phyloP scores from a whole-genome alignment of 2,888 invertebrate genomes.

The Drosophila austrosaltans region DNA sequence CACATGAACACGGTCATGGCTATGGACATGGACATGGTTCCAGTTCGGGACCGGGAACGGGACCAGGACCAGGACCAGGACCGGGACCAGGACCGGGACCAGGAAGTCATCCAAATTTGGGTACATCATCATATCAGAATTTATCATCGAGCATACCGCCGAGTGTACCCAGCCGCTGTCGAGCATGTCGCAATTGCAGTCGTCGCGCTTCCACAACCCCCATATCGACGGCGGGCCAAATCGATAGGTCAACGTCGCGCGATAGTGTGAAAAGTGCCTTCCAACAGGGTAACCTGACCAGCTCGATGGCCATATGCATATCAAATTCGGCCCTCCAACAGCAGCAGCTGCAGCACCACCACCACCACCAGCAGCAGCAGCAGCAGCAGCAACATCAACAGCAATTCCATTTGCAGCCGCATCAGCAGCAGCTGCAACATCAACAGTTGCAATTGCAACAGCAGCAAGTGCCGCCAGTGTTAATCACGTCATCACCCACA shows the following conservation, averaged over 20 bases:
- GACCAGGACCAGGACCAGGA: not conserved
- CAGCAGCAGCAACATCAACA: slow-evolving; percentile 46
- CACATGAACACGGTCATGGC: slow-evolving; percentile 39
- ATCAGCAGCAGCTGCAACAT: slow-evolving; percentile 82
- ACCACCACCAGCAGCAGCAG: slow-evolving; percentile 82
- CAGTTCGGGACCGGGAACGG: slow-evolving; percentile 3
- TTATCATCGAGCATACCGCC: slow-evolving; percentile 85
- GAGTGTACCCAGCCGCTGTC: slow-evolving; percentile 85
- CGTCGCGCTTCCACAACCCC: slow-evolving; percentile 92
- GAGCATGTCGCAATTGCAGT: slow-evolving; percentile 88
- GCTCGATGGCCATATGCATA: slow-evolving; percentile 75
- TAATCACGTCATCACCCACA: slow-evolving; percentile 88
- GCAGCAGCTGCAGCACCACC: slow-evolving; percentile 73
- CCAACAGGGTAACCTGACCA: slow-evolving; percentile 84
- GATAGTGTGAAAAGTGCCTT: slow-evolving; percentile 91
- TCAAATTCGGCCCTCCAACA: slow-evolving; percentile 72
- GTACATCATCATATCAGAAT: slow-evolving; percentile 84
- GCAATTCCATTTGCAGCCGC: too few species aligned
- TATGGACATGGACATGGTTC: slow-evolving; percentile 13
- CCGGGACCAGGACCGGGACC: slow-evolving; percentile 19
- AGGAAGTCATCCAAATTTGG: slow-evolving; percentile 69
- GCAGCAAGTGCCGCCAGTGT: slow-evolving; percentile 87
- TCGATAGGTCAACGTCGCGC: slow-evolving; percentile 93
- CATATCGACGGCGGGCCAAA: slow-evolving; percentile 87
- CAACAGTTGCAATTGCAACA: slow-evolving; percentile 74